Evolutionary conservation across 2,888 invertebrate genomes (phyloP).

Genomic region (Drosophila trichaetosa): DNA sequence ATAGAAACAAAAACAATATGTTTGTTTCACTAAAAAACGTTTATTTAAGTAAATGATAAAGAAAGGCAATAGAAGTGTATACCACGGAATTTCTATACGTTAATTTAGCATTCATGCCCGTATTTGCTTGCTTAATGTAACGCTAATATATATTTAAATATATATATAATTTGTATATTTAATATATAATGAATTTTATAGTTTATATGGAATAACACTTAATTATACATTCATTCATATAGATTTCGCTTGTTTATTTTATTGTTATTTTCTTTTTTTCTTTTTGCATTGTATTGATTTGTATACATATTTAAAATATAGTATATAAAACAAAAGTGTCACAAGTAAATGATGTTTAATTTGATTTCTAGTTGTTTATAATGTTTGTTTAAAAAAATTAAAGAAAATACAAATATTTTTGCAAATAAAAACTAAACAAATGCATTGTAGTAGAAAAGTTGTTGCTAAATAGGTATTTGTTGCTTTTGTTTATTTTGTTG

Average conservation of each 20-base stretch:
- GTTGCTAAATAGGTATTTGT: conserved; percentile 53
- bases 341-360: conserved; percentile 33
- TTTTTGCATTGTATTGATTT: conserved; percentile 48
- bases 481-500: conserved; percentile 30
- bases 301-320: conserved; percentile 67
- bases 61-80: conserved; percentile 76
- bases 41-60: conserved; percentile 77
- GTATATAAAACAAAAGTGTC: conserved; percentile 45
- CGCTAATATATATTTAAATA: conserved; percentile 65
- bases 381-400: conserved; percentile 2
- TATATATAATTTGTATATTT: conserved; percentile 62
- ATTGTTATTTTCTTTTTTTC: background rate
- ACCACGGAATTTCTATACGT: conserved; percentile 68
- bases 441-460: conserved; percentile 60
- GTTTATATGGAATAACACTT: conserved; percentile 84
- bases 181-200: conserved; percentile 78
- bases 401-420: conserved; percentile 21
- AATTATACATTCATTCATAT: conserved; percentile 80
- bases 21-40: conserved; percentile 58
- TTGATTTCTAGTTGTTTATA: conserved; percentile 26
- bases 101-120: conserved; percentile 66
- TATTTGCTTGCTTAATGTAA: conserved; percentile 63
- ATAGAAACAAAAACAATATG: conserved; percentile 34
- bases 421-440: conserved; percentile 34
- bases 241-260: conserved; percentile 37